Evolutionary conservation across 2,888 invertebrate species (phyloP), one percentile per base, ranked within the genome.

Genomic region (Zele albiditarsus): DNA sequence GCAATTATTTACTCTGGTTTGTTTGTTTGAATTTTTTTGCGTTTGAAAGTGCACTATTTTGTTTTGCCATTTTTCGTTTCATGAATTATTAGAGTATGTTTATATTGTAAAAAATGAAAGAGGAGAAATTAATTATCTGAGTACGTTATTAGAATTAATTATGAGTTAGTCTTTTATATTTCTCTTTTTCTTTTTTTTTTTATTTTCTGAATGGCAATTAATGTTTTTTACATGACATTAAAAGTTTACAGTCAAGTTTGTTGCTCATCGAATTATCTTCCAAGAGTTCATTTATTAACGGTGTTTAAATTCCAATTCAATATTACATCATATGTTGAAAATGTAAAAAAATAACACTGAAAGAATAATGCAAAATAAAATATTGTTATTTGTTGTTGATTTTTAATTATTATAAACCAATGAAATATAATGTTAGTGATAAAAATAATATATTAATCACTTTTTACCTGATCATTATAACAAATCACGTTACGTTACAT

Each of bases 1-100:
- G 46, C 28, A 60, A 28, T 71, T 23, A 62, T 28, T 42, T 71
- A 42, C 46, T 58, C 16, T 28, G 28, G 63, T 38, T 63, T 23
- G 38, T 38, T 38, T 38, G 23, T 38, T n/a, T 25, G 25, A 27
- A 66, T 27, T 67, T 67, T 67, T 49, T 14, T 38, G 2, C 38
- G n/a, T 33, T 63, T 33, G 10, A 12, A n/a, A 33, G 31, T 14
- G n/a, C n/a, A 5, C n/a, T 31, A 33, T 31, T 63, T 33, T 63
- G 31, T 63, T 12, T 25, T 58, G 27, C 6, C 31, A n/a, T 10
- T 31, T 63, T 63, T 63, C 10, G 28, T 63, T 20, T 27, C 2
- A 16, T 63, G 1, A 20, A 33, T 63, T 63, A 16, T 33, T 33
- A 16, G 31, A 27, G 31, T 63, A n/a, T 14, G 4, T 46, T 14